Percentiles rank a stretch among this genome's conserved stretches.
phyloP scores from a whole-genome alignment of 1,140 invertebrate genomes.

The Drosophila pandora region DNA sequence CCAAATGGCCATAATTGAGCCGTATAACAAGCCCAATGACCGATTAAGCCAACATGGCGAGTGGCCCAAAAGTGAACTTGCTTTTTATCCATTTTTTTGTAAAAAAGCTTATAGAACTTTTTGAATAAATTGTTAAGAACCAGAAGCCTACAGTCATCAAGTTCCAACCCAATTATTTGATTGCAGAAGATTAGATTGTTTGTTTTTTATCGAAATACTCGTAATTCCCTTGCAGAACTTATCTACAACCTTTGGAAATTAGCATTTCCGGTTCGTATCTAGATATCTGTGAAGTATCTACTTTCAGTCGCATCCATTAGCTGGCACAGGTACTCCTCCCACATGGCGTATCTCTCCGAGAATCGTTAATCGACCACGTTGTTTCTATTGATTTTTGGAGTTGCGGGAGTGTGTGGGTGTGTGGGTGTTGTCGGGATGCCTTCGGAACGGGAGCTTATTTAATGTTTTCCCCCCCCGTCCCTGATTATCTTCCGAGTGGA shows the following conservation, averaged over 20 bases:
- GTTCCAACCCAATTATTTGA: neutral
- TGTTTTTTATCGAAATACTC: neutral
- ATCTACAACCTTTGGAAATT: neutral
- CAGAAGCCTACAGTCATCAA: neutral
- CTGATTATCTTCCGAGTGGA: constrained; percentile 14
- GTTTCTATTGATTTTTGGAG: constrained; percentile 31
- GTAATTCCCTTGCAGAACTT: neutral
- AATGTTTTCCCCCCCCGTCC: neutral
- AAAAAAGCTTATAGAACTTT: neutral
- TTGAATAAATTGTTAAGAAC: too few relatives aligned
- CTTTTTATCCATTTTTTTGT: too few relatives aligned
- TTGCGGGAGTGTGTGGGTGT: too few relatives aligned
- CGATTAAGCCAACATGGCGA: constrained; percentile 72
- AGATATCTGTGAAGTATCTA: neutral
- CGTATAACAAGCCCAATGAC: constrained; percentile 80
- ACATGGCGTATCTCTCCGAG: constrained; percentile 1
- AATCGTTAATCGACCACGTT: constrained; percentile 49
- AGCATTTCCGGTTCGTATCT: neutral
- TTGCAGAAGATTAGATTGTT: neutral
- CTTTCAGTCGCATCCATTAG: constrained; percentile 13
- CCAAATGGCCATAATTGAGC: constrained; percentile 78
- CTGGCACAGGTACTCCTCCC: constrained; percentile 7
- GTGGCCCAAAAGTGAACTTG: constrained; percentile 25
- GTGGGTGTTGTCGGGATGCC: neutral
- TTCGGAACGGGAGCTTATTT: neutral